phyloP scores from a whole-genome alignment of 2,113 vertebrate genomes.

The Myocastor coypus region DNA sequence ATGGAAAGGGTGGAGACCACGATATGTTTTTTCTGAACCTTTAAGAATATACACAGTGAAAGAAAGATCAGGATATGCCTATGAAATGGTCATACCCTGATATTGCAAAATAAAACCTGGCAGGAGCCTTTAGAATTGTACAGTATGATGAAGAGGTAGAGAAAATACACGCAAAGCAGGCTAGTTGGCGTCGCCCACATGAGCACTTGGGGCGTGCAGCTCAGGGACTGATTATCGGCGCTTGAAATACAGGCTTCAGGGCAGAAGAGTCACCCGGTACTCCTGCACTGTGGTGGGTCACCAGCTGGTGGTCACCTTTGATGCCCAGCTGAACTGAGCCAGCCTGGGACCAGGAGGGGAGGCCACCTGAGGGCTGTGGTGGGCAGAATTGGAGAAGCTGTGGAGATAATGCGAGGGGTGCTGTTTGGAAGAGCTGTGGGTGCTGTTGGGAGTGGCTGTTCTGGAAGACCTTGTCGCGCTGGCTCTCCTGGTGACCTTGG shows the following conservation, averaged over 20 bases:
- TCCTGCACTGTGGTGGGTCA: neutral
- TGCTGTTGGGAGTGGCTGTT: too few relatives aligned
- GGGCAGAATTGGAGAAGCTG: too few relatives aligned
- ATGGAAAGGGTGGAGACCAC: neutral
- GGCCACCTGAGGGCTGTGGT: too few relatives aligned
- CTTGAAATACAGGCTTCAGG: neutral
- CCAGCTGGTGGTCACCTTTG: too few relatives aligned
- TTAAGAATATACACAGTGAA: neutral
- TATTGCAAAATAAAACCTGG: neutral
- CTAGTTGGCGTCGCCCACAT: neutral
- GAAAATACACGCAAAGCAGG: accelerated
- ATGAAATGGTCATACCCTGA: too few relatives aligned
- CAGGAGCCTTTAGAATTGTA: neutral
- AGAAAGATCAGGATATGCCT: neutral
- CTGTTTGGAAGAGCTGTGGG: too few relatives aligned
- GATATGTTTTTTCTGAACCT: neutral
- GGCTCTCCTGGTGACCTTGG: too few relatives aligned
- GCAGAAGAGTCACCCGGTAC: neutral
- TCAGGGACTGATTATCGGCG: neutral
- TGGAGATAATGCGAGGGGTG: too few relatives aligned
- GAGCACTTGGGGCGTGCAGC: neutral
- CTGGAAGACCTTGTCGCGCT: too few relatives aligned
- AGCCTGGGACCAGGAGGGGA: too few relatives aligned
- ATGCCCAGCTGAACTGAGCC: too few relatives aligned
- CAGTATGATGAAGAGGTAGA: neutral